Evolutionary conservation across 2,888 invertebrate species (phyloP), one percentile per base, ranked within the genome.

Genomic region (Anarsia innoxiella): DNA sequence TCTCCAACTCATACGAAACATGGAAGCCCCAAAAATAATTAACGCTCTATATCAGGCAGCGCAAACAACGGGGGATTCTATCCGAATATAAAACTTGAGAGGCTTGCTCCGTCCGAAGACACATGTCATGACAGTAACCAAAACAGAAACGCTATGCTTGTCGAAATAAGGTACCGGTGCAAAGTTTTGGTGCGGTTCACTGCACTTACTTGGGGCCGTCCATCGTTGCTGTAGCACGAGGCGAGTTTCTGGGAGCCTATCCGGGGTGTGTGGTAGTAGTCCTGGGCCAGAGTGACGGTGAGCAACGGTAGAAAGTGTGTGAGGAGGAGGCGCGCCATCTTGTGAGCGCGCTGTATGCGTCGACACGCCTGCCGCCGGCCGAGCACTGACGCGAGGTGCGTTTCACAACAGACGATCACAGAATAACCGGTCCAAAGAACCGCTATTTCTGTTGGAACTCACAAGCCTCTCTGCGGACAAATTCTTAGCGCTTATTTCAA

Each of bases 391-490:
- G 65, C 65, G 57, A 48, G 31, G 19, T 27, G 15, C 58, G 67
- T 78, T 79, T 79, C 80, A 77, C 78, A 79, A 79, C 72, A 73
- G 63, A 54, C 46, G 44, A 63, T 41, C 78, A 80, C 51, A 79
- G 80, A 79, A 42, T 44, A 49, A 36, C 14, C 15, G 6, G 3
- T 40, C 51, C 56, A 37, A 36, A n/a, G n/a, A 1, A 11, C 12
- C 27, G 2, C 19, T 19, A n/a, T 30, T 30, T 19, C 3, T 19
- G n/a, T 3, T 19, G 19, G 4, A 5, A 19, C n/a, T 25, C n/a
- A 25, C 25, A 14, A 3, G 30, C 12, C 27, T 28, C 28, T 28
- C 13, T 2, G 28, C 10, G 28, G 12, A 12, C 28, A 29, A 19
- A 19, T 8, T n/a, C n/a, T n/a, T n/a, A n/a, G n/a, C n/a, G n/a